phyloP scores from a whole-genome alignment of 2,888 invertebrate genomes.

The Andrena praecox region DNA sequence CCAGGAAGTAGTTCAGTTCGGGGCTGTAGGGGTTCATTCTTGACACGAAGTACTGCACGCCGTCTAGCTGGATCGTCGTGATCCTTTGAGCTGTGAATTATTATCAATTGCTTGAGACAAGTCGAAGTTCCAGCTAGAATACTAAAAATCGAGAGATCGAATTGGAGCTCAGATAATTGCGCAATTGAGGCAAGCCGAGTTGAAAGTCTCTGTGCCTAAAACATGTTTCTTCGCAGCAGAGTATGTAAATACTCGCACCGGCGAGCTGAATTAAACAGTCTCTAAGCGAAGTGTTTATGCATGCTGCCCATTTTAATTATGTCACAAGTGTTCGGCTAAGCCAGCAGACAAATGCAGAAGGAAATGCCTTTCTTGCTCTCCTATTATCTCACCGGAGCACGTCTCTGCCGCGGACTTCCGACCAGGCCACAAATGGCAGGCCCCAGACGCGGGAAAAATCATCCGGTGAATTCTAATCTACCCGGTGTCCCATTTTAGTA shows the following conservation, averaged over 20 bases:
- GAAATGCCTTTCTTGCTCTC: constrained; percentile 33
- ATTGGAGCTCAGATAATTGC: no score
- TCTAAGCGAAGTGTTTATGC: no score
- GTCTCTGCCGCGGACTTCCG: constrained; percentile 75
- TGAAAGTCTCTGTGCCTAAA: no score
- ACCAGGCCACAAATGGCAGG: constrained; percentile 75
- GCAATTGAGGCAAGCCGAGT: no score
- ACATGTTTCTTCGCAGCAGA: no score
- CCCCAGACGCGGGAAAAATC: constrained; percentile 67
- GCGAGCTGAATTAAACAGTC: no score
- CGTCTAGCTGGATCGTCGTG: constrained; percentile 94
- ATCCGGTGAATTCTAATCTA: constrained; percentile 75
- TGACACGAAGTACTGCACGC: constrained; percentile 94
- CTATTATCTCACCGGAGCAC: constrained; percentile 70
- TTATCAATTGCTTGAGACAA: not conserved
- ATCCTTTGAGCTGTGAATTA: constrained; percentile 91
- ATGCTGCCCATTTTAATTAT: no score
- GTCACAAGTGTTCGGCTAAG: not conserved
- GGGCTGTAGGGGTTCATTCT: constrained; percentile 95
- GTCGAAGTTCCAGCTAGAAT: no score
- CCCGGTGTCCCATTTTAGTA: constrained; percentile 65
- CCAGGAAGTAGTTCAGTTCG: constrained; percentile 93
- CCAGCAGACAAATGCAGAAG: constrained; percentile 38
- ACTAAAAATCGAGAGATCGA: no score
- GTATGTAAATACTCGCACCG: no score